Conservation (phyloP, 2,797 vertebrate genomes). For the Poeciliopsis paucimaculata region DNA sequence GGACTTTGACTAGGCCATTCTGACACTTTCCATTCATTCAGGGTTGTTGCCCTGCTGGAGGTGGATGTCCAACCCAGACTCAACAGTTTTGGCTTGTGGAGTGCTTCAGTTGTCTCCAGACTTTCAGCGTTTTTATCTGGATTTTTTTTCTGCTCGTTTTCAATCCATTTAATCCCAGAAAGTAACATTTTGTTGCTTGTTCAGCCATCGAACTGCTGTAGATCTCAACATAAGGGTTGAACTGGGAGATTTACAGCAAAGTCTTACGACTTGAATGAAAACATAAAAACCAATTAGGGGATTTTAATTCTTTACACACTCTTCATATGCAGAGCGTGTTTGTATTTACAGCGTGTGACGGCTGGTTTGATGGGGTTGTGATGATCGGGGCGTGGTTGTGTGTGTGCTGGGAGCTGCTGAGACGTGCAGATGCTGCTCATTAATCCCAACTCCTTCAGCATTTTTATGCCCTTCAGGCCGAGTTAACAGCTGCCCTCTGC, state of each 20-base stretch:
- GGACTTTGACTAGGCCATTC: not conserved
- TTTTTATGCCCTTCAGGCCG: slow-evolving; percentile 71
- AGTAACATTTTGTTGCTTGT: not conserved
- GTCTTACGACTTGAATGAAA: not conserved
- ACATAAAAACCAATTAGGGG: not conserved
- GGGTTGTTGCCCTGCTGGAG: not conserved
- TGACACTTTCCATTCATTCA: not conserved
- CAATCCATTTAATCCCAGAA: not conserved
- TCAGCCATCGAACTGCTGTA: not conserved
- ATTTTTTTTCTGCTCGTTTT: not conserved
- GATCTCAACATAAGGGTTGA: not conserved
- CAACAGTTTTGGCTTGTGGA: too few relatives aligned
- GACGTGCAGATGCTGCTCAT: slow-evolving; percentile 66
- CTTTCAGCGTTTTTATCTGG: not conserved
- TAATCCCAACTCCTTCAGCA: slow-evolving; percentile 72
- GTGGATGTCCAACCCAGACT: not conserved
- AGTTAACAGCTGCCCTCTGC: slow-evolving; percentile 70
- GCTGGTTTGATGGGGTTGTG: slow-evolving; percentile 48
- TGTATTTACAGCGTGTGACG: slow-evolving; percentile 41
- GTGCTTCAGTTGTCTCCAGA: not conserved
- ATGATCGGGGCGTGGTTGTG: slow-evolving; percentile 38
- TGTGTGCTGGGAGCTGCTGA: slow-evolving; percentile 43
- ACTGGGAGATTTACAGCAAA: not conserved
- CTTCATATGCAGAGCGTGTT: slow-evolving; percentile 36
- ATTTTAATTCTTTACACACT: not conserved